Evolutionary conservation across 2,888 invertebrate species (phyloP), one percentile per base, ranked within the genome.

Genomic region (Himalopsyche japonica): DNA sequence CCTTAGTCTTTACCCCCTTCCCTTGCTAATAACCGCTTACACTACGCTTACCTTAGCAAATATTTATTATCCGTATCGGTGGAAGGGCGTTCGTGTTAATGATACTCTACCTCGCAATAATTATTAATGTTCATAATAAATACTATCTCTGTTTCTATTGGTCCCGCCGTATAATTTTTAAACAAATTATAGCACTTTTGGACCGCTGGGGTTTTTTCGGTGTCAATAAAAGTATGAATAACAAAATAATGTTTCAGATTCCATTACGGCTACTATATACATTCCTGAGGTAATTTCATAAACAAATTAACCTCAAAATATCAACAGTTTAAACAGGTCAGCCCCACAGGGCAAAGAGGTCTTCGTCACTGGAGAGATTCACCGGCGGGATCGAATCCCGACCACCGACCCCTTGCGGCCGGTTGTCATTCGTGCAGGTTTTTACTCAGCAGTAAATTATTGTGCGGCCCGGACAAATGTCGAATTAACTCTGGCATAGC

Each of bases 381-480:
- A 85, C 78, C 84, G 47, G 43, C 76, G 15, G 57, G 43, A 24
- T 70, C 81, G 43, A 20, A 27, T 48, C 79, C 47, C 76, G 81
- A 30, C 81, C 49, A 27, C 70, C 82, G 78, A 77, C 32, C 47
- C 77, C 77, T 34, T 43, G 34, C 32, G 32, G 76, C 18, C 76
- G 76, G n/a, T 43, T 10, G 92, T 93, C 93, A 94, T 92, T 96
- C 96, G 90, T 96, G 96, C 90, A 97, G 93, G 91, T 97, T 97
- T 93, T 97, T 97, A 90, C 96, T 97, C 88, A 97, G 93, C 86
- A 97, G 93, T 89, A 97, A 92, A 91, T 96, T 97, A 89, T 97
- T 97, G 91, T 97, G 97, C 87, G 97, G 97, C 87, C 97, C 97
- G 32, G 97, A 97, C 88, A 97, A 92, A 90, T 97, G 97, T 90